phyloP scores from a whole-genome alignment of 35 echinoderm and acorn worm genomes.

The Apostichopus japonicus region DNA sequence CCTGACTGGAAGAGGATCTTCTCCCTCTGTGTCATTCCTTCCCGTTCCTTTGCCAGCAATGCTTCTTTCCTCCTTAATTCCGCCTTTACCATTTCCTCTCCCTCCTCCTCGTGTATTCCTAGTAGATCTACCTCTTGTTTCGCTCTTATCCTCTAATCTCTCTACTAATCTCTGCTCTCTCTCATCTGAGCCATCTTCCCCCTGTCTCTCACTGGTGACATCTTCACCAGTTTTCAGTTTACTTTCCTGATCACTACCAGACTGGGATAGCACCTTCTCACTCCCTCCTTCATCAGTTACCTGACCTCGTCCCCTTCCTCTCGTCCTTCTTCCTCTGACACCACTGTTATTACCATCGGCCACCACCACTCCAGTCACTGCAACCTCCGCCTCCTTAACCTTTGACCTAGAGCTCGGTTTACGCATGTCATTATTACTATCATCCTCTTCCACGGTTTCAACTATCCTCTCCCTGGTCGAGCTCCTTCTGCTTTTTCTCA shows the following conservation, averaged over 20 bases:
- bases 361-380: background rate
- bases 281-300: background rate
- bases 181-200: background rate
- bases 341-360: background rate
- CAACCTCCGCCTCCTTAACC: background rate
- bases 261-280: background rate
- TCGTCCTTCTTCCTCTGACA: background rate
- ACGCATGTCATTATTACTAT: background rate
- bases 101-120: background rate
- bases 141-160: background rate
- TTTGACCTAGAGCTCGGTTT: background rate
- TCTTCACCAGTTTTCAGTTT: background rate
- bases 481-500: background rate
- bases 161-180: background rate
- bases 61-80: background rate
- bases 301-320: background rate
- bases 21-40: background rate
- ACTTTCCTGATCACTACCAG: background rate
- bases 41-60: background rate
- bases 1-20: background rate
- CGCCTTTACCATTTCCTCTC: background rate
- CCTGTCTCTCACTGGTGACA: background rate
- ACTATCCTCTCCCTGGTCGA: background rate
- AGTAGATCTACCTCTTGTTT: background rate
- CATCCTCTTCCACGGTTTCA: background rate